phyloP scores from a whole-genome alignment of 1,140 invertebrate species.

The Atta colombica region DNA sequence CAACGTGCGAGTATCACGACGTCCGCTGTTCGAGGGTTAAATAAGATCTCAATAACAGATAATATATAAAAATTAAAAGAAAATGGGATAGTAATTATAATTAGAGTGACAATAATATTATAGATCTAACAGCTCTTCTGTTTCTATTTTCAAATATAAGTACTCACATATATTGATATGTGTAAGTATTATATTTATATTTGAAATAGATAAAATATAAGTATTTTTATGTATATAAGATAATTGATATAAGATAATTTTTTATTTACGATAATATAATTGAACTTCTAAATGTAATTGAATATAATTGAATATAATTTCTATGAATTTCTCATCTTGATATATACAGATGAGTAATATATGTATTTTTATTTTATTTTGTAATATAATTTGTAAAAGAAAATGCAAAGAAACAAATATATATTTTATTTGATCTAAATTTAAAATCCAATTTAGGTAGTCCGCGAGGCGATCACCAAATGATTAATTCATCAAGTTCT shows the following conservation, averaged over 20 bases:
- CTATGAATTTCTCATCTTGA: neutral
- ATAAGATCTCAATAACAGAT: too few species aligned
- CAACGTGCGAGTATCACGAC: too few species aligned
- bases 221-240: neutral
- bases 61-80: neutral
- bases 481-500: conserved; percentile 54
- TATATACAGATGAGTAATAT: neutral
- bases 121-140: neutral
- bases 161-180: too few species aligned
- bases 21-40: too few species aligned
- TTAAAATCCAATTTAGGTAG: conserved; percentile 55
- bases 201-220: neutral
- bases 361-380: neutral
- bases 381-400: neutral
- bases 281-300: too few species aligned
- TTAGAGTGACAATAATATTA: neutral
- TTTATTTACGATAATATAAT: conserved; percentile 1
- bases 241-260: neutral
- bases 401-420: conserved; percentile 43
- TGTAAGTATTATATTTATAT: neutral
- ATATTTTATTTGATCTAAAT: conserved; percentile 50
- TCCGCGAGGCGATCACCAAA: conserved; percentile 24
- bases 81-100: neutral
- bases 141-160: neutral
- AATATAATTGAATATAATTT: neutral